Base-by-base conservation (phyloP, 2,797 vertebrate genomes). In the Prunella strophiata region DNA sequence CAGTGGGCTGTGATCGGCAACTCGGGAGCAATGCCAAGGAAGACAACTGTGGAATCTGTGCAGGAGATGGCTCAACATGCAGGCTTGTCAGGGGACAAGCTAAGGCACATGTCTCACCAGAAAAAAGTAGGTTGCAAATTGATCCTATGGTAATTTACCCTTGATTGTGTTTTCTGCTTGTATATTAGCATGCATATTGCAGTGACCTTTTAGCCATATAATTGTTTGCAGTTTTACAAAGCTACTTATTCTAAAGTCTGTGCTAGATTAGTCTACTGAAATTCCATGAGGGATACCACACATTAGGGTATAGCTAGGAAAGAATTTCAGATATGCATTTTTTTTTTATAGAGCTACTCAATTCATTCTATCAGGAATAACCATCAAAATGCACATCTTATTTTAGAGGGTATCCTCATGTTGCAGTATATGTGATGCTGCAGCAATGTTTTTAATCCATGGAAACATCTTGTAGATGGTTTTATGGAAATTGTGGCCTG, bases 1-100 rank as follows among this genome's bases (percentile, higher is more conserved):
- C 98, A 6, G 98, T 99, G 71, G 99, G 99, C 96, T 99, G 99
- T 43, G 99, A 99, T 97, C 98, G 98, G 36, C 98, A 99, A 91
- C 98, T 99, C 71, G 98, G 98, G 81, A 99, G 99, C 76, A 97
- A 97, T 7, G 98, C 99, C 96, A 98, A 98, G 89, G 99, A 99
- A 91, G 99, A 99, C 98, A 98, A 98, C 98, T 99, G 99, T 27
- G 99, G 99, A 11, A 92, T 99, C 72, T 99, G 99, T 47, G 98
- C 98, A 1, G 99, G 99, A 25, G 98, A 98, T 17, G 98, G 98
- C 84, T 98, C 99, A 63, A 98, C 98, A 3, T 99, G 99, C 97
- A 98, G 98, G 93, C 98, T 99, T 36, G 98, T 99, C 87, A 98
- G 98, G 92, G 99, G 99, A 94, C 99, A 99, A 88, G 96, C 98